Evolutionary conservation across 37 sponge, comb jelly and placozoan species (phyloP).

Genomic region (Tethya wilhelma): DNA sequence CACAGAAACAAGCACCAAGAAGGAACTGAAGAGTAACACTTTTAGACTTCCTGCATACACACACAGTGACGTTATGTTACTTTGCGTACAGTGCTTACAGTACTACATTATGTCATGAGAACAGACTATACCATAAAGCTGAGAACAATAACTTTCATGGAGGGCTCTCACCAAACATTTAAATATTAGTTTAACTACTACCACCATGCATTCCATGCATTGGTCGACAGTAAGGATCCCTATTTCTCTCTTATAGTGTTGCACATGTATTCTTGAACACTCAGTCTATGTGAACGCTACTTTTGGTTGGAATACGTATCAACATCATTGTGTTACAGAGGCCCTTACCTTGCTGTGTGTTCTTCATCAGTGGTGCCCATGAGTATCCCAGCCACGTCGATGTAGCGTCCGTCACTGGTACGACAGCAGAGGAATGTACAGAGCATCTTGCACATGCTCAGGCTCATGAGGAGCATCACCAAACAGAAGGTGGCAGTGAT

Average conservation of each 20-base stretch:
- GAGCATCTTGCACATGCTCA: slow-evolving; percentile 86
- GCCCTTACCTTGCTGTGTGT: slow-evolving; percentile 63
- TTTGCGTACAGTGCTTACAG: neutral
- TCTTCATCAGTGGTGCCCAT: slow-evolving; percentile 61
- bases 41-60: slow-evolving; percentile 70
- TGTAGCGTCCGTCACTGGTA: slow-evolving; percentile 68
- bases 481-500: slow-evolving; percentile 32
- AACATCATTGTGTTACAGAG: neutral
- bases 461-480: slow-evolving; percentile 42
- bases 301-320: no score
- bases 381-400: slow-evolving; percentile 73
- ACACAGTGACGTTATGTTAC: no score
- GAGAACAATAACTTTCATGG: no score
- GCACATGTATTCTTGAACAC: no score
- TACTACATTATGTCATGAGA: neutral
- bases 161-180: no score
- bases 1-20: slow-evolving; percentile 80
- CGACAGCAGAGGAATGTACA: slow-evolving; percentile 58
- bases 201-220: no score
- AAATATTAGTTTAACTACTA: no score
- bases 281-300: no score
- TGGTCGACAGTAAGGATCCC: no score
- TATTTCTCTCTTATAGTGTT: no score
- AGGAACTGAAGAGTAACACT: slow-evolving; percentile 77
- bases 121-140: no score